phyloP scores from a whole-genome alignment of 2,113 vertebrate genomes.

The Rhadina sibilatrix region DNA sequence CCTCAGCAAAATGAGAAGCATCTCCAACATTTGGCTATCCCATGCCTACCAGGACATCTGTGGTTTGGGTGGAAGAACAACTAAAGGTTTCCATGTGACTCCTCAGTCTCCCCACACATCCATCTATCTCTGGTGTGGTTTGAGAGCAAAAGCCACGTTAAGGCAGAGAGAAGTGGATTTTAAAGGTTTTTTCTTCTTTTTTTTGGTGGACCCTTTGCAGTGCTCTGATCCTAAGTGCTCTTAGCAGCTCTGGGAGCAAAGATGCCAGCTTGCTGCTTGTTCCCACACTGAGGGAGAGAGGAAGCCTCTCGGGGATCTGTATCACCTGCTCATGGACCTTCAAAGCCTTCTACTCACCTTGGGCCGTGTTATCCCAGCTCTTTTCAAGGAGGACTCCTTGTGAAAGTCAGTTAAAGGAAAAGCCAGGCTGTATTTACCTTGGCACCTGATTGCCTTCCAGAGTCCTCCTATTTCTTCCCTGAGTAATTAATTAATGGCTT shows the following conservation, averaged over 20 bases:
- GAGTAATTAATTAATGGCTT: neutral
- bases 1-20: neutral
- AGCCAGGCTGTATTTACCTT: neutral
- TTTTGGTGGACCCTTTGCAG: neutral
- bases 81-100: neutral
- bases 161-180: neutral
- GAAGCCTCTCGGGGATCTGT: neutral
- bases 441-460: neutral
- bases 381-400: neutral
- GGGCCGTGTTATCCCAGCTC: accelerated
- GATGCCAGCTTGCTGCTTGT: neutral
- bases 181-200: neutral
- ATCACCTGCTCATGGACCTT: neutral
- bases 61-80: neutral
- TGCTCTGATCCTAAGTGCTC: neutral
- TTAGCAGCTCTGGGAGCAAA: neutral
- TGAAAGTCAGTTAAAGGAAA: neutral
- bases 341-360: neutral
- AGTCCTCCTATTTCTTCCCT: neutral
- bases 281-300: neutral
- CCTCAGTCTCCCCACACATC: neutral
- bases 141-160: neutral
- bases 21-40: neutral
- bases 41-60: neutral
- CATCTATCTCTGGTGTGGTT: accelerated